Percentiles rank a stretch among this genome's conserved stretches.
These are phyloP conservation scores for Eurystomus glaucurus DNA, from an alignment of 2,797 vertebrate genomes.

Conservation along the genomic window DNA sequence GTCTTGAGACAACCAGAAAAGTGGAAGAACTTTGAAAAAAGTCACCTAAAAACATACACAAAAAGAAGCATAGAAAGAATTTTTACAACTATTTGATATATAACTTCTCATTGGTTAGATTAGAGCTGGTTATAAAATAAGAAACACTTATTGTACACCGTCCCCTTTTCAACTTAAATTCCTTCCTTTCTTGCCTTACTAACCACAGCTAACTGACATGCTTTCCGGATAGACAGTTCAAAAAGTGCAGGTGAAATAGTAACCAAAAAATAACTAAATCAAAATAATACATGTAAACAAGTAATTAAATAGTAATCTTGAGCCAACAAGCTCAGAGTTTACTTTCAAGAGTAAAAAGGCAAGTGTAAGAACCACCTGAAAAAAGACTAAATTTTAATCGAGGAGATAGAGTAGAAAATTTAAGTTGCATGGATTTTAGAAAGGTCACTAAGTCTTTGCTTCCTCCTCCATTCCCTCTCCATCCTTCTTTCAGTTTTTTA, in stretches of 20 bases:
- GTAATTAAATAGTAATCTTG: neutral
- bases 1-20: neutral
- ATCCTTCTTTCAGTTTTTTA: constrained; percentile 35
- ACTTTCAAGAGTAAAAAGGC: neutral
- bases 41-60: neutral
- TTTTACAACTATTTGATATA: neutral
- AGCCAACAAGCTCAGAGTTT: neutral
- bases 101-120: neutral
- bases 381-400: neutral
- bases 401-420: neutral
- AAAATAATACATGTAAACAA: neutral
- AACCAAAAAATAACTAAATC: neutral
- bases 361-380: neutral
- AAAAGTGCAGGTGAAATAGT: neutral
- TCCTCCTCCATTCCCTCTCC: neutral
- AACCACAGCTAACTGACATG: neutral
- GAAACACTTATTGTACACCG: neutral
- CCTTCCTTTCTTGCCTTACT: neutral
- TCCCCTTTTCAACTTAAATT: neutral
- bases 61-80: neutral
- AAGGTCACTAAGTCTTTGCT: constrained; percentile 6
- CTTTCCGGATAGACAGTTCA: neutral
- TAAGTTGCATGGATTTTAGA: constrained; percentile 23
- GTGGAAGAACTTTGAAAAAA: neutral
- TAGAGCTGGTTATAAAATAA: neutral